These are phyloP conservation scores for Spodoptera frugiperda DNA, from an alignment of 1,140 invertebrate species.

Conservation along the genomic window DNA sequence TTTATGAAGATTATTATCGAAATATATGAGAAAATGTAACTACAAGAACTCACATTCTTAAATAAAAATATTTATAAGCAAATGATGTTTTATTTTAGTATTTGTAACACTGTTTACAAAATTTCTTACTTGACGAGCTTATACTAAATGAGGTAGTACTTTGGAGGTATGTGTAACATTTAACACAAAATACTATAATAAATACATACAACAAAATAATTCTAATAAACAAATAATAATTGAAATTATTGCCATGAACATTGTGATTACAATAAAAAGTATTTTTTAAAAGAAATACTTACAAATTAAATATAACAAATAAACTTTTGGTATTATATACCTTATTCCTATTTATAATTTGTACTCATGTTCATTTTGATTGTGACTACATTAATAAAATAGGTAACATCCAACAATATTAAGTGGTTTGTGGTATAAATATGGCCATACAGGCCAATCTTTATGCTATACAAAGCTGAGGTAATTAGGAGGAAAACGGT, in stretches of 20 bases:
- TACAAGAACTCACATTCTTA: constrained; percentile 80
- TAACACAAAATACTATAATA: not conserved
- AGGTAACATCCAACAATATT: too few species aligned
- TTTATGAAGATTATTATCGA: constrained; percentile 82
- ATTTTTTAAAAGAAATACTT: not conserved
- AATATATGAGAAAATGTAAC: constrained; percentile 80
- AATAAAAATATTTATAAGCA: constrained; percentile 85
- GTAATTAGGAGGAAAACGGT: too few species aligned
- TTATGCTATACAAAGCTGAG: too few species aligned
- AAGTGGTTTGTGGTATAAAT: too few species aligned
- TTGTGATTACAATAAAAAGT: not conserved
- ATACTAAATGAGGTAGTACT: constrained; percentile 33
- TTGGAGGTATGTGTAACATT: not conserved
- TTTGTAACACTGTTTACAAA: constrained; percentile 20
- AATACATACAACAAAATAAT: not conserved
- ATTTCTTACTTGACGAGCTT: constrained; percentile 12
- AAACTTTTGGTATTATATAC: constrained; percentile 1
- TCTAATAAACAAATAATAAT: not conserved
- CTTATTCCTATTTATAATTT: not conserved
- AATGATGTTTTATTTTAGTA: constrained; percentile 72
- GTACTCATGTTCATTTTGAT: constrained; percentile 2
- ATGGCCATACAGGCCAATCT: too few species aligned
- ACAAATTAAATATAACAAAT: constrained; percentile 6
- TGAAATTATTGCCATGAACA: not conserved
- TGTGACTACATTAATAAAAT: not conserved